Conservation (phyloP, 2,888 invertebrate genomes). For the Congeria kusceri region DNA sequence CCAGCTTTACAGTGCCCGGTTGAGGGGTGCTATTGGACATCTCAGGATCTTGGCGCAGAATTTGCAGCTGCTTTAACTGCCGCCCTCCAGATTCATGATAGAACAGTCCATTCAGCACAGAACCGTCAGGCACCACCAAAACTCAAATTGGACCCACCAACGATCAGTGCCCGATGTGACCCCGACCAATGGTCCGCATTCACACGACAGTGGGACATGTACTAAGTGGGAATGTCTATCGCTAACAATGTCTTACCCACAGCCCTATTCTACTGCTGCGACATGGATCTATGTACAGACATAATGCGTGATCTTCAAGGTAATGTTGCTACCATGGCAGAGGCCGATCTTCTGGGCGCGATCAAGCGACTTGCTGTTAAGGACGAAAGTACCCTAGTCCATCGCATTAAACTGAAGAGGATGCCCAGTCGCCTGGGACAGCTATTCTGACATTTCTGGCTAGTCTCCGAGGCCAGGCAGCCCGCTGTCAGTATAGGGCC, state of each 20-base stretch:
- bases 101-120: constrained; percentile 29
- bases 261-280: constrained; percentile 51
- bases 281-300: constrained; percentile 28
- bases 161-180: constrained; percentile 30
- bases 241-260: constrained; percentile 40
- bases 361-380: constrained; percentile 33
- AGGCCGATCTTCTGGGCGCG: constrained; percentile 29
- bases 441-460: constrained; percentile 43
- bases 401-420: constrained; percentile 26
- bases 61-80: constrained; percentile 44
- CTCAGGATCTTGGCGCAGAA: constrained; percentile 39
- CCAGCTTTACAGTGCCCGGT: too few relatives aligned
- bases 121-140: constrained; percentile 16
- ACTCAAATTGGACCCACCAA: constrained; percentile 34
- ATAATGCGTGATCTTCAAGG: constrained; percentile 30
- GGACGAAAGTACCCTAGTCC: constrained; percentile 35
- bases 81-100: constrained; percentile 46
- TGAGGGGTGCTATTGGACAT: constrained; percentile 23
- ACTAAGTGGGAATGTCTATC: constrained; percentile 37
- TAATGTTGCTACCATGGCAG: constrained; percentile 30
- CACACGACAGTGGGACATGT: constrained; percentile 45
- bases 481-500: constrained; percentile 36
- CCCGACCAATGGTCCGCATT: constrained; percentile 45
- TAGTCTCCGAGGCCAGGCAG: constrained; percentile 32
- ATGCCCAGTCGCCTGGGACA: constrained; percentile 38